Base-by-base conservation (phyloP, 2,888 invertebrate genomes). In the Hanleya hanleyi region DNA sequence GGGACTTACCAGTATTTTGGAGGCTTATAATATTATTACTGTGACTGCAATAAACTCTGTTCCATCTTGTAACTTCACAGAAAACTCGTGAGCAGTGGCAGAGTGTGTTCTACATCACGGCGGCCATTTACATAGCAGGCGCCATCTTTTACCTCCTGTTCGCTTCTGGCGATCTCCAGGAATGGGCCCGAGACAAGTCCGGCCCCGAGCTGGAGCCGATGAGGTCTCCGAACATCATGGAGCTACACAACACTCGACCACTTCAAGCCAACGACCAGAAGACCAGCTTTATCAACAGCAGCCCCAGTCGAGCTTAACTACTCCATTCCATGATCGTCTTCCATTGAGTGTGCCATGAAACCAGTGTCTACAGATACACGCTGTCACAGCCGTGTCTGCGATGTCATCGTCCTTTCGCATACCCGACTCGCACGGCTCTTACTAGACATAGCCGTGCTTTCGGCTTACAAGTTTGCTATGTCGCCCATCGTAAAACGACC, bases 51-150 rank as follows among this genome's bases (percentile, higher is more conserved):
- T n/a, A n/a, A n/a, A n/a, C n/a, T n/a, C n/a, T n/a, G n/a, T n/a
- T n/a, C n/a, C n/a, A n/a, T 64, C 9, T 50, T 29, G n/a, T n/a
- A 32, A 41, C 57, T 73, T 70, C 15, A 22, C 92, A 90, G 57
- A 92, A 95, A 94, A 93, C 93, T 2, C 93, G 93, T 29, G 93
- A 93, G 22, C 94, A 97, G 91, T 97, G 97, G 97, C 94, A 94
- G 76, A 91, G 93, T 37, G 95, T 97, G 4, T 97, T 97, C 91
- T 95, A 95, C 91, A 95, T 97, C 83, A 94, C 96, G 0, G 94
- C 95, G 79, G 93, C 93, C 6, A 86, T 92, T 5, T 88, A 92
- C 73, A 71, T 88, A 18, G 75, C 84, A 62, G 92, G 92, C 22
- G 89, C 91, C 4, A 73, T 90, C 0, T 78, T 91, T 73, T 92